Conservation (phyloP, 2,888 invertebrate genomes). For the Trissolcus brochymenae region DNA sequence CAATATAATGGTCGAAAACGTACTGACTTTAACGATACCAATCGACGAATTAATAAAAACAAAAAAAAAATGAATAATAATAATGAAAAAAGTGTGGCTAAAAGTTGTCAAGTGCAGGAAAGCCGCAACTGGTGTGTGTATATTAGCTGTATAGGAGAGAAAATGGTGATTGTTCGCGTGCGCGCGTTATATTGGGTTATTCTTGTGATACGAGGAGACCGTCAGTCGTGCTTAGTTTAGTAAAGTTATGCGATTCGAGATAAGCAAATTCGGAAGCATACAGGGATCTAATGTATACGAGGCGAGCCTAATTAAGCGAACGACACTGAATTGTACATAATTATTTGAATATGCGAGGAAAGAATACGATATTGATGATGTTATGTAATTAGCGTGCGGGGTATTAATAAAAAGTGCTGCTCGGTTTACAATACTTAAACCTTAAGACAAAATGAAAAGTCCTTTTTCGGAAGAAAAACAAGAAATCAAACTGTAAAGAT, state of each 20-base stretch:
- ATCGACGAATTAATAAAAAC: slow-evolving; percentile 55
- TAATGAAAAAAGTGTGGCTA: slow-evolving; percentile 14
- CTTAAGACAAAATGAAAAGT: too few relatives aligned
- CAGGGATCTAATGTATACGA: slow-evolving; percentile 73
- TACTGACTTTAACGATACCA: slow-evolving; percentile 49
- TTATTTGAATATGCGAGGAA: slow-evolving; percentile 68
- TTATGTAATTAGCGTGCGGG: slow-evolving; percentile 61
- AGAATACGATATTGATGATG: slow-evolving; percentile 69
- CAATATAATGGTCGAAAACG: slow-evolving; percentile 50
- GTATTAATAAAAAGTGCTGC: slow-evolving; percentile 36
- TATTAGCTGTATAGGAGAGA: slow-evolving; percentile 58
- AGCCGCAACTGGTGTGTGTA: slow-evolving; percentile 55
- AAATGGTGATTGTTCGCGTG: slow-evolving; percentile 56
- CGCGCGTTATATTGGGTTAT: slow-evolving; percentile 62
- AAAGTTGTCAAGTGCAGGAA: slow-evolving; percentile 36
- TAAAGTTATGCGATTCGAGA: slow-evolving; percentile 67
- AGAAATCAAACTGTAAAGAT: background rate
- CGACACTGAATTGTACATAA: slow-evolving; percentile 72
- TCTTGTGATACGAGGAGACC: slow-evolving; percentile 72
- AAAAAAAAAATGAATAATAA: too few relatives aligned
- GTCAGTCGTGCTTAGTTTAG: slow-evolving; percentile 68
- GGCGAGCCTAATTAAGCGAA: slow-evolving; percentile 61
- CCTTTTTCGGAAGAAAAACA: background rate
- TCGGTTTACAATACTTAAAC: slow-evolving; percentile 4
- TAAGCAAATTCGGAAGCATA: slow-evolving; percentile 77